A percentile compares a stretch with the other conserved stretches of the same genome.
These are phyloP conservation scores for Embidobia sp. DNA, from an alignment of 2,888 invertebrate species.

Conservation along the genomic window DNA sequence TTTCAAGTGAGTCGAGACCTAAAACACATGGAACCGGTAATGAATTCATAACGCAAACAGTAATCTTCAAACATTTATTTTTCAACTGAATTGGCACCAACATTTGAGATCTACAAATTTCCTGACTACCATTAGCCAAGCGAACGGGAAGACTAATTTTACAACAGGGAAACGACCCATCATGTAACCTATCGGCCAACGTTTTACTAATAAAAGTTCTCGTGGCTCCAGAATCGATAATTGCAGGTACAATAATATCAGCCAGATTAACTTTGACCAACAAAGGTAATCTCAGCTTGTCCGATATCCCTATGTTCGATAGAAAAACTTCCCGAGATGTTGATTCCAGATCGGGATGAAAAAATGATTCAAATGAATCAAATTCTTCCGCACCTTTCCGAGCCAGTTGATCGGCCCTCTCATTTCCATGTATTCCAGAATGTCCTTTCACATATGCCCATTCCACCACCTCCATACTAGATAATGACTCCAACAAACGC, in stretches of 20 bases:
- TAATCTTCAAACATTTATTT: too few species aligned
- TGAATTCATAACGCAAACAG: too few species aligned
- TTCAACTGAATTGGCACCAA: too few species aligned
- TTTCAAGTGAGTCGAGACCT: too few species aligned
- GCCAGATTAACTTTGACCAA: not conserved
- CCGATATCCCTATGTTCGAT: not conserved
- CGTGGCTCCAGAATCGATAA: not conserved
- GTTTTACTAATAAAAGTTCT: not conserved
- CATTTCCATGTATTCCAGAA: slow-evolving; percentile 1
- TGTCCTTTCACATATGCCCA: slow-evolving; percentile 23
- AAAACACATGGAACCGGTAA: too few species aligned
- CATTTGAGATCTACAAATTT: too few species aligned
- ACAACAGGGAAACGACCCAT: not conserved
- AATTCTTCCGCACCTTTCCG: not conserved
- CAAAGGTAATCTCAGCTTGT: too few species aligned
- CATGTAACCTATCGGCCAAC: not conserved
- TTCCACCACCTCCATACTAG: not conserved
- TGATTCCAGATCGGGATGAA: too few species aligned
- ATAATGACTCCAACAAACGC: not conserved
- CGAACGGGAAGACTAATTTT: not conserved
- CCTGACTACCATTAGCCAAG: not conserved
- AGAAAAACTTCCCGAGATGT: not conserved
- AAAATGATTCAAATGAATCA: too few species aligned
- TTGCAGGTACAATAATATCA: not conserved
- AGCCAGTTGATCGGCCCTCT: slow-evolving; percentile 6